Conservation (phyloP, 2,113 vertebrate genomes). For the Oreocharis arfaki region DNA sequence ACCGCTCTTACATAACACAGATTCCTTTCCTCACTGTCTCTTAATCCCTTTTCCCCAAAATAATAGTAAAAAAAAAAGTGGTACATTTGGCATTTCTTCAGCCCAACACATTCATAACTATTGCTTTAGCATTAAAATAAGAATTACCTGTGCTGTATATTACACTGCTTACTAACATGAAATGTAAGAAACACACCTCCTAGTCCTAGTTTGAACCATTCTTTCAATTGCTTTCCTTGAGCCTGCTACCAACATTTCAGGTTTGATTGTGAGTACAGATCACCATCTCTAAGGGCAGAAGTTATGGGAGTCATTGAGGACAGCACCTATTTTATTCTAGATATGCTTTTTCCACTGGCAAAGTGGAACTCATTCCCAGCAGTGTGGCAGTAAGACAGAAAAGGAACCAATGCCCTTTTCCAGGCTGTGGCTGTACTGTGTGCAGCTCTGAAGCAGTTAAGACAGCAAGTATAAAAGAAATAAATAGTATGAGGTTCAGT, state of each 20-base stretch:
- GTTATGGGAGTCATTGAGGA: background rate
- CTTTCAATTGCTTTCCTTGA: background rate
- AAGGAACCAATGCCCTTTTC: background rate
- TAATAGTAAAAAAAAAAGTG: background rate
- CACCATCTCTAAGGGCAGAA: background rate
- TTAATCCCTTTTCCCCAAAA: conserved; percentile 47
- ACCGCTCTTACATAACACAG: background rate
- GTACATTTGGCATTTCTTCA: conserved; percentile 52
- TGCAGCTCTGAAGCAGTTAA: background rate
- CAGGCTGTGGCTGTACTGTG: background rate
- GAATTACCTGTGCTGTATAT: conserved; percentile 20
- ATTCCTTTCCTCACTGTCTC: background rate
- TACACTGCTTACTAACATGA: conserved; percentile 21
- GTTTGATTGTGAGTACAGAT: background rate
- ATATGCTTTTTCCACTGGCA: conserved; percentile 8
- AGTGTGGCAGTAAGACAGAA: background rate
- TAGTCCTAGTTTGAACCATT: background rate
- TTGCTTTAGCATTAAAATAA: conserved; percentile 45
- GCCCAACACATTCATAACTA: conserved; percentile 29
- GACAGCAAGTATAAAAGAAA: conserved; percentile 15
- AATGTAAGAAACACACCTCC: conserved; percentile 18
- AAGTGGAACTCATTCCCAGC: conserved; percentile 35
- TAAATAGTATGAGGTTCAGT: conserved; percentile 22
- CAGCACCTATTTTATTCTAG: conserved; percentile 23
- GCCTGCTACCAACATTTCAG: background rate